These are phyloP conservation scores for Cepaea hortensis DNA, from an alignment of 2,888 invertebrate species.

Conservation along the genomic window DNA sequence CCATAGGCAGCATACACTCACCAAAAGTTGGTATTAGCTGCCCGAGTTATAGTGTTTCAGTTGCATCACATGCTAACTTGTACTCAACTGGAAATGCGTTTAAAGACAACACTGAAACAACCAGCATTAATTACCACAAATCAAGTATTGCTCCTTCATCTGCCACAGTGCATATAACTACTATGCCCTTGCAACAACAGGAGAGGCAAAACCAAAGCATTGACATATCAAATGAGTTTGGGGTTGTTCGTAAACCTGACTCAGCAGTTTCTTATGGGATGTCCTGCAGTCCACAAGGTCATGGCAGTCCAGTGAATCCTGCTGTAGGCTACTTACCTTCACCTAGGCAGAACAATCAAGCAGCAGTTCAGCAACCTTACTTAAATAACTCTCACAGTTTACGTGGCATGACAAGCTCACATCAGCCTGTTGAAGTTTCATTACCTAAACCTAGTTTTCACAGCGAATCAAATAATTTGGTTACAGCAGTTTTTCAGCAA, in stretches of 20 bases:
- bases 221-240: not conserved
- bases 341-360: not conserved
- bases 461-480: not conserved
- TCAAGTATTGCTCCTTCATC: not conserved
- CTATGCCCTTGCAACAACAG: not conserved
- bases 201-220: too few relatives aligned
- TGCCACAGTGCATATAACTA: not conserved
- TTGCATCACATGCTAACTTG: not conserved
- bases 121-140: not conserved
- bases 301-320: not conserved
- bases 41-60: not conserved
- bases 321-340: not conserved
- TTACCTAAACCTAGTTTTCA: not conserved
- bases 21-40: not conserved
- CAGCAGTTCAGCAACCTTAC: not conserved
- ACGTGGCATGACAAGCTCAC: not conserved
- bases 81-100: not conserved
- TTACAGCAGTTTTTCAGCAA: not conserved
- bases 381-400: not conserved
- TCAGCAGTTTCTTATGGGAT: not conserved
- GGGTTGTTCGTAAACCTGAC: not conserved
- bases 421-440: not conserved
- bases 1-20: slow-evolving; percentile 9
- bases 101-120: not conserved
- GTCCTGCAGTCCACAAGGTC: not conserved